Base-by-base conservation (phyloP, 2,797 vertebrate species). In the Spinibarbus caldwelli region DNA sequence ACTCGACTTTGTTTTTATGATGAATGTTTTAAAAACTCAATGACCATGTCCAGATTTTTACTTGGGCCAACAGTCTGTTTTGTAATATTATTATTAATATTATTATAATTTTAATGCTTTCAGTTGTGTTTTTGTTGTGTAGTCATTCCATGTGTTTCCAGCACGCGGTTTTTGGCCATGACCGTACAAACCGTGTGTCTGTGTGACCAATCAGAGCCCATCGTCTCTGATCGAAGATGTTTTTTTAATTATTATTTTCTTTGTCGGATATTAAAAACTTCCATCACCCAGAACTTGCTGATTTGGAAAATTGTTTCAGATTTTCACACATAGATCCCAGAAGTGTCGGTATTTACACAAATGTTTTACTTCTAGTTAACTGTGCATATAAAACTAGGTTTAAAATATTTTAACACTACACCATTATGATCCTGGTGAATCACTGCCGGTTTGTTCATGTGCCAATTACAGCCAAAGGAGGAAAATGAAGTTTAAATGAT, bases 261-360 rank as follows among this genome's bases (percentile, higher is more conserved):
- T 54, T 54, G 66, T 54, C 64, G 0, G 47, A 78, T 31, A 84
- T 84, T 84, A 84, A 84, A 84, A 45, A n/a, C 64, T 26, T 78
- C 36, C n/a, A 5, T 78, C 31, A 84, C 47, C 49, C 62, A 70
- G 75, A 78, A 10, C 62, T 77, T 52, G 34, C 57, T 47, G 43
- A 66, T 76, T 54, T 76, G 59, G 23, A 41, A 10, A 41, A 36
- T 76, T 76, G 23, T 76, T n/a, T 66, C 41, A 21, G 67, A 6
- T 70, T 45, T 78, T 8, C 14, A 8, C 49, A 59, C 75, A 3
- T 26, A 5, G 3, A 7, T 11, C 21, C 5, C 34, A 1, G 14
- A 59, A 54, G 38, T 71, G 38, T 71, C 38, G 6, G 9, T 34
- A 4, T 12, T 34, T 7, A 10, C 34, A 14, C 72, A 36, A 1